Conservation (phyloP, 2,113 vertebrate genomes). For the Pardalotus punctatus region DNA sequence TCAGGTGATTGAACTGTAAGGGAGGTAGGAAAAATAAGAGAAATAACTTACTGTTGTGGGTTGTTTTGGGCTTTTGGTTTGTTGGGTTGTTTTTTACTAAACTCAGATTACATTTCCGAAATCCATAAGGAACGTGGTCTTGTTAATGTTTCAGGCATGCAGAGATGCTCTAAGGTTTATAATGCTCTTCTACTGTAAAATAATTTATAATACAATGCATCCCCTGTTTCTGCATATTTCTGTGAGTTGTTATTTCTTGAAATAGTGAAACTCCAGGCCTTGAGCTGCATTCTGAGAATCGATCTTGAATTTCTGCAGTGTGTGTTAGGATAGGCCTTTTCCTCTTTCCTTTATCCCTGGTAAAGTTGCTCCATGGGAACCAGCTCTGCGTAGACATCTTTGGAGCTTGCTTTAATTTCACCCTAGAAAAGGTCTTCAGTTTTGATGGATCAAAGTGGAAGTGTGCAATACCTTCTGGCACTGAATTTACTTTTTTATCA, state of each 20-base stretch:
- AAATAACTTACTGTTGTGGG: neutral
- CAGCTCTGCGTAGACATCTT: neutral
- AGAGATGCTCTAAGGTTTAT: neutral
- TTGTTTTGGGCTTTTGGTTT: neutral
- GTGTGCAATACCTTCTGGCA: neutral
- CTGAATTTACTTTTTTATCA: neutral
- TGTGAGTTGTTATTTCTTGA: neutral
- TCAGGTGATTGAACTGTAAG: constrained; percentile 40
- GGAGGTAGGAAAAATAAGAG: constrained; percentile 14
- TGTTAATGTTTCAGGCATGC: neutral
- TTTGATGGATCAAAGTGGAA: neutral
- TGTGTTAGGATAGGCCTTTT: neutral
- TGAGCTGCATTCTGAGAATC: neutral
- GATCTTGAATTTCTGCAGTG: neutral
- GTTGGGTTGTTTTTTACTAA: neutral
- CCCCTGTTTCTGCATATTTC: neutral
- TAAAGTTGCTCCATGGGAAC: neutral
- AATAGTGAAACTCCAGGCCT: neutral
- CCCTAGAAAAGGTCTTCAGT: neutral
- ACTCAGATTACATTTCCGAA: constrained; percentile 4
- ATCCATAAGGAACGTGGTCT: neutral
- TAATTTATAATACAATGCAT: neutral
- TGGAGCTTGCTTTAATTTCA: neutral
- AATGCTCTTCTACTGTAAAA: neutral
- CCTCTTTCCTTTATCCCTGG: neutral